These are phyloP conservation scores for Cinclus cinclus DNA, from an alignment of 2,113 vertebrate species.

Conservation along the genomic window DNA sequence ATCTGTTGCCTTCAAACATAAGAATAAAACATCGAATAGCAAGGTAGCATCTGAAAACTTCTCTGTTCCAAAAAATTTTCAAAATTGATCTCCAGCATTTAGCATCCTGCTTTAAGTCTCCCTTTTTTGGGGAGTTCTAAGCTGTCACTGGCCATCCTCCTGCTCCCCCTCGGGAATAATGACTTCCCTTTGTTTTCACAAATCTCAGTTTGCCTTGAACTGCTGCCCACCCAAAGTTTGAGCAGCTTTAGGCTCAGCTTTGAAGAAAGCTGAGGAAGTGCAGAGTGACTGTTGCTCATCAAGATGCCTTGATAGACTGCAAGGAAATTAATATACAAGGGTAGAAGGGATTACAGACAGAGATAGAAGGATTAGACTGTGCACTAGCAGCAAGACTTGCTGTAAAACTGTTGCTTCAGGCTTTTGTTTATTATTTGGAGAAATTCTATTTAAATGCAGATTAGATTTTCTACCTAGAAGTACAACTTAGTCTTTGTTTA, in stretches of 20 bases:
- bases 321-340: constrained; percentile 46
- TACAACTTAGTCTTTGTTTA: constrained; percentile 51
- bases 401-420: constrained; percentile 64
- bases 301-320: constrained; percentile 35
- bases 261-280: background rate
- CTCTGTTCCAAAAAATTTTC: background rate
- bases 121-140: background rate
- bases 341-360: constrained; percentile 46
- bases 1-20: background rate
- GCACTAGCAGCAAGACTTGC: constrained; percentile 26
- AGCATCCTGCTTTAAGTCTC: background rate
- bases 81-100: background rate
- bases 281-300: background rate
- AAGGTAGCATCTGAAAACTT: background rate
- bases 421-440: constrained; percentile 67
- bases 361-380: constrained; percentile 54
- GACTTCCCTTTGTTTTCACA: background rate
- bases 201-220: background rate
- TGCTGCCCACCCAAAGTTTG: background rate
- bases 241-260: background rate
- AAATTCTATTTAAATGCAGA: constrained; percentile 73
- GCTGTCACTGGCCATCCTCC: background rate
- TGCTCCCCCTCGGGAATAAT: background rate
- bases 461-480: constrained; percentile 57
- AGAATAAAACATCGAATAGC: background rate